These are phyloP conservation scores for Marronus borbonicus DNA, from an alignment of 2,888 invertebrate species.

Conservation along the genomic window DNA sequence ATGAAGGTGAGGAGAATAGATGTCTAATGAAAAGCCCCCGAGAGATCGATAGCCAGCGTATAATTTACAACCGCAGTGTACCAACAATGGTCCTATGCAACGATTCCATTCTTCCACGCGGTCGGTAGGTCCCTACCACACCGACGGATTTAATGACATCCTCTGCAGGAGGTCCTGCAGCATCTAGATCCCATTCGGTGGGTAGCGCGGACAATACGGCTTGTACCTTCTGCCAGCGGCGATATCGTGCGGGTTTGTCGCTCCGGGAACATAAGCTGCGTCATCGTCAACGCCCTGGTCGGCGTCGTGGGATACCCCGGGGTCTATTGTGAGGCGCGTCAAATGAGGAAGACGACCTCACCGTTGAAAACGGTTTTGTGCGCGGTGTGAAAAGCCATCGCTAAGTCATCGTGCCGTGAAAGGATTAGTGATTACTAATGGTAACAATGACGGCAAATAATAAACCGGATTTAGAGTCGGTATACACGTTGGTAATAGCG, in stretches of 20 bases:
- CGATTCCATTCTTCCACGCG: conserved; percentile 57
- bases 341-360: conserved; percentile 27
- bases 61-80: conserved; percentile 50
- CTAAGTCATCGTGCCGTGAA: conserved; percentile 52
- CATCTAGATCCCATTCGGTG: conserved; percentile 54
- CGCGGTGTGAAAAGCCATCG: conserved; percentile 39
- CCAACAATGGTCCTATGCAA: conserved; percentile 48
- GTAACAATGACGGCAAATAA: conserved; percentile 40
- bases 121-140: conserved; percentile 57
- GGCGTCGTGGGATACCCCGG: conserved; percentile 27
- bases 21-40: conserved; percentile 49
- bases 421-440: conserved; percentile 54
- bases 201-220: conserved; percentile 11
- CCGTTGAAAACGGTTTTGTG: conserved; percentile 30
- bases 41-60: conserved; percentile 44
- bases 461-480: conserved; percentile 22
- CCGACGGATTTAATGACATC: conserved; percentile 60
- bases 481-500: conserved; percentile 11
- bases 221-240: conserved; percentile 3
- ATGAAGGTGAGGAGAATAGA: conserved; percentile 15
- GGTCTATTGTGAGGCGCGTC: conserved; percentile 27
- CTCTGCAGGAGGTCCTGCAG: conserved; percentile 58
- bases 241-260: conserved; percentile 35
- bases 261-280: conserved; percentile 39
- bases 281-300: conserved; percentile 39